phyloP scores from a whole-genome alignment of 1,140 invertebrate genomes.

The Drosophila arawakana region DNA sequence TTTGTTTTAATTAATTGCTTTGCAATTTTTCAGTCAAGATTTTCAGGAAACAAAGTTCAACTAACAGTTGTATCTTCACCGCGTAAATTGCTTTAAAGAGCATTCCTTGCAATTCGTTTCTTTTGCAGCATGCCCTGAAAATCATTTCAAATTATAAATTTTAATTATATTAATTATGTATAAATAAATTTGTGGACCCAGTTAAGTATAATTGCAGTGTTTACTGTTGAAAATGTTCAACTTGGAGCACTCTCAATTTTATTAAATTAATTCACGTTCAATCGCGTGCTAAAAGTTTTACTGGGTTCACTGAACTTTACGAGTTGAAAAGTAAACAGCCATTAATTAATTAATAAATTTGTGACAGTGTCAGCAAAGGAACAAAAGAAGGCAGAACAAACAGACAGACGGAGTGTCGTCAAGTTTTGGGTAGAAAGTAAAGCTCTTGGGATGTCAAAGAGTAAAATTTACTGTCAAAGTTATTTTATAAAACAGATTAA shows the following conservation, averaged over 20 bases:
- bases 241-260: conserved; percentile 13
- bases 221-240: not conserved
- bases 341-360: conserved; percentile 49
- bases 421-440: not conserved
- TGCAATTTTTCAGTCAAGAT: conserved; percentile 32
- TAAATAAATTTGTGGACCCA: not conserved
- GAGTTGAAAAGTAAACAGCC: conserved; percentile 25
- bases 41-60: not conserved
- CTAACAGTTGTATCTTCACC: no score
- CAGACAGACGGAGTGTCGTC: not conserved
- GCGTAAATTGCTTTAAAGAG: no score
- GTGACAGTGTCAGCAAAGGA: conserved; percentile 7
- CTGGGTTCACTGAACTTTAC: conserved; percentile 30
- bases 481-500: no score
- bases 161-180: not conserved
- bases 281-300: conserved; percentile 8
- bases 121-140: not conserved
- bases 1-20: conserved; percentile 71
- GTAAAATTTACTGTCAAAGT: no score
- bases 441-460: not conserved
- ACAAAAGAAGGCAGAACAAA: not conserved
- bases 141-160: not conserved
- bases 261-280: not conserved
- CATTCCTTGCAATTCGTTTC: not conserved
- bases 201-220: conserved; percentile 10